Percentiles rank a stretch among this genome's conserved stretches.
phyloP scores from a whole-genome alignment of 2,113 vertebrate genomes.

The Rhinoderma darwinii region DNA sequence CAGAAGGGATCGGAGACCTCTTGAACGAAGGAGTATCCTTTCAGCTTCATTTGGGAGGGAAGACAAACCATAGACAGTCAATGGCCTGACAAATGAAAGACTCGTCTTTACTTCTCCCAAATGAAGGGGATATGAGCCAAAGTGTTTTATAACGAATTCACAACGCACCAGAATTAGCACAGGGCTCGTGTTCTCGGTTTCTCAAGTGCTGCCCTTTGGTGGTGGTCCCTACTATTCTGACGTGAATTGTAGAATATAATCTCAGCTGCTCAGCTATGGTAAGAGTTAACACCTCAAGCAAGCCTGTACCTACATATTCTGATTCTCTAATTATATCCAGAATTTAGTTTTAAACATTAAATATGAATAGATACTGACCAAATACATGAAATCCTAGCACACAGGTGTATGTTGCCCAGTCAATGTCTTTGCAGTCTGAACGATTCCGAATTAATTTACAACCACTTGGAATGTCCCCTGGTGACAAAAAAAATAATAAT shows the following conservation, averaged over 20 bases:
- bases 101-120: neutral
- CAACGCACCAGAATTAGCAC: too few relatives aligned
- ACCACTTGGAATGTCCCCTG: slow-evolving; percentile 93
- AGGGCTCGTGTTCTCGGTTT: too few relatives aligned
- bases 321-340: too few relatives aligned
- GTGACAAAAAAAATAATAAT: neutral
- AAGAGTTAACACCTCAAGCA: too few relatives aligned
- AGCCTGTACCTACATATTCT: too few relatives aligned
- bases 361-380: slow-evolving; percentile 77
- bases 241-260: too few relatives aligned
- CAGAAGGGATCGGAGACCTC: neutral
- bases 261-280: too few relatives aligned
- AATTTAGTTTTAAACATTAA: too few relatives aligned
- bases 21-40: neutral
- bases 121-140: neutral
- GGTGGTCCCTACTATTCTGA: too few relatives aligned
- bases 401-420: slow-evolving; percentile 96
- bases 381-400: slow-evolving; percentile 97
- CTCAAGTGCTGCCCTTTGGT: too few relatives aligned
- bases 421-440: slow-evolving; percentile 95
- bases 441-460: slow-evolving; percentile 96
- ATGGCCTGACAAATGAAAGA: too few relatives aligned
- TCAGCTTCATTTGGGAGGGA: neutral
- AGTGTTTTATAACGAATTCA: too few relatives aligned
- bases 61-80: neutral